Base-by-base conservation (phyloP, 2,797 vertebrate species). In the Protonibea diacanthus region DNA sequence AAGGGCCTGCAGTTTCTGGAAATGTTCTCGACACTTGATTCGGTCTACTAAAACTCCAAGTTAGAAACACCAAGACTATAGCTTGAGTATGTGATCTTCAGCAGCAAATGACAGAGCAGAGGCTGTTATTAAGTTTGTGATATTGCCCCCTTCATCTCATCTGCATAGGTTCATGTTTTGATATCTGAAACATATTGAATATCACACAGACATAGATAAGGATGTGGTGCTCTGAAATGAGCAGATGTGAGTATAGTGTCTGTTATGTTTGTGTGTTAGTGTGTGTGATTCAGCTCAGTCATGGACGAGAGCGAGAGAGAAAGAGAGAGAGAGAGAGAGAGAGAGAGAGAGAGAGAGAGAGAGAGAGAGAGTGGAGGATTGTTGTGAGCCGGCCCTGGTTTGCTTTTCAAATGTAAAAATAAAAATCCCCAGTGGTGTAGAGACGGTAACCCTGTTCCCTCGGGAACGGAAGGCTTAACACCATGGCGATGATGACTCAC, bases 351-450 rank as follows among this genome's bases (percentile, higher is more conserved):
- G 6, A 33, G 73, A 81, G 57, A 63, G 23, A 51, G 59, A 71
- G 66, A 62, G 57, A 71, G 64, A 71, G 76, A 33, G 65, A 87
- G 85, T 65, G 75, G 63, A 76, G 88, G 85, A 90, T 89, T 92
- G 87, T 91, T 89, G 83, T 88, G 79, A 81, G 87, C 82, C 1
- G 8, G 77, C 83, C 65, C 69, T 27, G 73, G 66, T 88, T 90
- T 90, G 89, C 91, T 91, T 93, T 94, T 92, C 92, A 92, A 90
- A 93, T 93, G 90, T 93, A 91, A 94, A 94, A 93, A 92, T 92
- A 88, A 87, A 92, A 92, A 91, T 91, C 88, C 91, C 89, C 79
- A 75, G 86, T 64, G 80, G 88, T 87, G 85, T 79, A 44, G 84
- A 91, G 87, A 87, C 44, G 77, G 88, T 91, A 91, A 93, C 91